Evolutionary conservation across 2,888 invertebrate genomes (phyloP), one percentile per base, ranked within the genome.

Genomic region (Hypena proboscidalis): DNA sequence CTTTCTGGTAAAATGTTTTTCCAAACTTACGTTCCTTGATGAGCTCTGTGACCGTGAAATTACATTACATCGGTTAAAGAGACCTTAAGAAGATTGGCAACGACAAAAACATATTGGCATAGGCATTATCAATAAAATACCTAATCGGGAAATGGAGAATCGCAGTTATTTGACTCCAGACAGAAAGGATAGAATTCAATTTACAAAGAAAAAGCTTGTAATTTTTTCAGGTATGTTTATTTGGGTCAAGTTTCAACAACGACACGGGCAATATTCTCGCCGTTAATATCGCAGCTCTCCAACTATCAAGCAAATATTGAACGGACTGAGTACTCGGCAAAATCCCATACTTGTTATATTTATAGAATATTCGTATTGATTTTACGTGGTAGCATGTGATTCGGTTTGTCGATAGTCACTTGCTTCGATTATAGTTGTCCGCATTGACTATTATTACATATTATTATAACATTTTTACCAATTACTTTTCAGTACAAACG

Each of bases 211-310:
- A 68, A 74, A 77, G 68, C 67, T 69, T 69, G 65, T 67, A 67
- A 74, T 67, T 94, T 92, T 32, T 77, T 74, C 71, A 66, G 48
- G 48, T 66, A 59, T 82, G 83, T 85, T 84, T 85, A 83, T 83
- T 83, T 80, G 78, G 82, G 83, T 83, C 81, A 80, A 75, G 62
- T 59, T 60, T 54, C 70, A 66, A 72, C 70, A 71, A 68, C 67
- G 67, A 70, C 69, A 71, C 70, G 74, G 73, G 74, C 71, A 74
- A 57, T 90, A 89, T 91, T 91, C 90, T 79, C 75, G 60, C 58
- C 57, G 57, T 48, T 63, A 65, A 70, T 70, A 70, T 52, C 50
- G 56, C 49, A 60, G 51, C 68, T 48, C 53, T 52, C 51, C 57
- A 64, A 68, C 70, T 75, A 66, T 64, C 66, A 53, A 55, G 56